These are phyloP conservation scores for Tretioscincus oriximinensis DNA, from an alignment of 2,113 vertebrate genomes.

Conservation along the genomic window DNA sequence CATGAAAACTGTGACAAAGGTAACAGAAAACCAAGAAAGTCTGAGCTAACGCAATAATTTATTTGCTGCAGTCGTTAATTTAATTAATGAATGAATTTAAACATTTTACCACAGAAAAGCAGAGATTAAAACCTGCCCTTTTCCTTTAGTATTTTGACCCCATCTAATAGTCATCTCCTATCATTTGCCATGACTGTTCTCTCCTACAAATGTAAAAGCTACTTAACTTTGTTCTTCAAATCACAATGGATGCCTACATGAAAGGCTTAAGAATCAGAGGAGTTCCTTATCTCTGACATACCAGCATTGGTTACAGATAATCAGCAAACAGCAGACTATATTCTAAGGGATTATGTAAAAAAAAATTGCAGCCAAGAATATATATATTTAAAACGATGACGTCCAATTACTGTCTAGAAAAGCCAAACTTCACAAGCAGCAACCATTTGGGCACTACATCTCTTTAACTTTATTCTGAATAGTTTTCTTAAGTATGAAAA, in stretches of 20 bases:
- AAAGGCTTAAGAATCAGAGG: background rate
- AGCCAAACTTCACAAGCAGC: no score
- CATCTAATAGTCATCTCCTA: no score
- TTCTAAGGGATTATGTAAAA: no score
- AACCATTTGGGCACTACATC: background rate
- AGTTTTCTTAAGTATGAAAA: background rate
- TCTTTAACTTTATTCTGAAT: background rate
- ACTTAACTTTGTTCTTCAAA: background rate
- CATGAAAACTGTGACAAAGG: rapidly evolving
- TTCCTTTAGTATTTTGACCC: background rate
- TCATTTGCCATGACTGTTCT: no score
- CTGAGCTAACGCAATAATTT: background rate
- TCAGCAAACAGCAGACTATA: no score
- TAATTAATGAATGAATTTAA: background rate
- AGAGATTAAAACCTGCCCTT: background rate
- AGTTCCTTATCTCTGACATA: background rate
- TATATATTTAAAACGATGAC: no score
- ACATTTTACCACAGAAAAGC: background rate
- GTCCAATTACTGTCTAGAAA: no score
- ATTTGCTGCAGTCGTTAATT: slow-evolving; percentile 7
- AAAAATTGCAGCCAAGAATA: no score
- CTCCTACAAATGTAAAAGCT: background rate
- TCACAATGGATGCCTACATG: background rate
- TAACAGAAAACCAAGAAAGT: background rate
- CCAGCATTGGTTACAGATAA: background rate